These are phyloP conservation scores for Onthophagus sagittarius DNA, from an alignment of 2,888 invertebrate genomes.

Conservation along the genomic window DNA sequence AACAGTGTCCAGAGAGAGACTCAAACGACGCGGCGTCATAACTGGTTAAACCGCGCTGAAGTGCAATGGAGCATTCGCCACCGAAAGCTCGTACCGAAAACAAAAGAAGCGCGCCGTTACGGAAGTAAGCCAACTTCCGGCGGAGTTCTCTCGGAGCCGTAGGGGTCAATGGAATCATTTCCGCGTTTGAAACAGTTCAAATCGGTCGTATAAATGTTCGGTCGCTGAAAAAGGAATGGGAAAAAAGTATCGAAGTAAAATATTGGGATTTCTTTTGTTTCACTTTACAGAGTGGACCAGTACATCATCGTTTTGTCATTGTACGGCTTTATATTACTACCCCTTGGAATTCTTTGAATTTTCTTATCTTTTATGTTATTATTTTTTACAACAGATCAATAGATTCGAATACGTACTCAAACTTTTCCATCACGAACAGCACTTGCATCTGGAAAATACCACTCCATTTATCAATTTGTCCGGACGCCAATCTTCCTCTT, in stretches of 20 bases:
- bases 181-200: slow-evolving; percentile 2
- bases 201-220: background rate
- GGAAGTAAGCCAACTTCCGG: slow-evolving; percentile 12
- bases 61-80: slow-evolving; percentile 4
- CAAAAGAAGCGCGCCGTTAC: slow-evolving; percentile 1
- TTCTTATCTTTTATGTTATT: too few species aligned
- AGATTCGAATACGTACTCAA: background rate
- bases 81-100: slow-evolving; percentile 1
- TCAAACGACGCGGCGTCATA: background rate
- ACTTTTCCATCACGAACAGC: background rate
- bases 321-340: too few species aligned
- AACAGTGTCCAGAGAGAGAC: slow-evolving; percentile 2
- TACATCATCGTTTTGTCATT: too few species aligned
- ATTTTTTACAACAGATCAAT: too few species aligned
- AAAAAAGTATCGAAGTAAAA: background rate
- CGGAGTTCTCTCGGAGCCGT: background rate
- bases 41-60: background rate
- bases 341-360: too few species aligned
- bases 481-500: background rate
- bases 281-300: background rate
- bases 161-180: slow-evolving; percentile 2
- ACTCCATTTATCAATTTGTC: background rate
- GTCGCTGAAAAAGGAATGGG: background rate
- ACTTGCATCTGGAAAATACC: background rate
- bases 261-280: background rate